These are phyloP conservation scores for Macaria notata DNA, from an alignment of 2,888 invertebrate genomes.

Conservation along the genomic window DNA sequence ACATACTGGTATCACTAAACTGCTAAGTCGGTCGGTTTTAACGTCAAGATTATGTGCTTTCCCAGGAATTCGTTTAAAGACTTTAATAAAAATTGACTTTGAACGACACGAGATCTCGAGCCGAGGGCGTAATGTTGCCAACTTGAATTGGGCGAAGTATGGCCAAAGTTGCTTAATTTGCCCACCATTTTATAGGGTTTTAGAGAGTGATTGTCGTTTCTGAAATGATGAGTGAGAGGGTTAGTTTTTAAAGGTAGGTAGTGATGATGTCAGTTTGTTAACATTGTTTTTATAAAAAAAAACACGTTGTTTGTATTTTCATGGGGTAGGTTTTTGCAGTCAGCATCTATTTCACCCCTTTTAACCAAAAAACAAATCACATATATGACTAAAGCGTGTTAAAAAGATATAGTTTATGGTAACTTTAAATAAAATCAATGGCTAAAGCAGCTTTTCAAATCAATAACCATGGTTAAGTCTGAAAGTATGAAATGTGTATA, in stretches of 20 bases:
- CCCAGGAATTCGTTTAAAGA: constrained; percentile 34
- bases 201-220: constrained; percentile 9
- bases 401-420: too few relatives aligned
- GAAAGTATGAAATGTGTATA: too few relatives aligned
- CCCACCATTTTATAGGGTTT: constrained; percentile 16
- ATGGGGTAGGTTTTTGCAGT: too few relatives aligned
- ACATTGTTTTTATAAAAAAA: too few relatives aligned
- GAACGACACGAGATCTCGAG: constrained; percentile 25
- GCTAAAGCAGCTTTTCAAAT: too few relatives aligned
- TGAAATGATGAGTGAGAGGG: constrained; percentile 11
- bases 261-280: too few relatives aligned
- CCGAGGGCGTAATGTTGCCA: constrained; percentile 27
- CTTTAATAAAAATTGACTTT: constrained; percentile 47
- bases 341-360: too few relatives aligned
- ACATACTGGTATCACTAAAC: constrained; percentile 23
- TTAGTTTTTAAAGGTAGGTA: constrained; percentile 2
- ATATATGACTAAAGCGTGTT: too few relatives aligned
- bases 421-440: too few relatives aligned
- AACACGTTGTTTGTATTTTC: too few relatives aligned
- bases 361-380: too few relatives aligned
- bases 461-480: too few relatives aligned
- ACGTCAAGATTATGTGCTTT: constrained; percentile 38
- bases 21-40: constrained; percentile 38
- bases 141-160: constrained; percentile 37
- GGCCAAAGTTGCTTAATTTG: constrained; percentile 32